Evolutionary conservation across 2,113 vertebrate genomes (phyloP).

Genomic region (Cyprinus carpio): DNA sequence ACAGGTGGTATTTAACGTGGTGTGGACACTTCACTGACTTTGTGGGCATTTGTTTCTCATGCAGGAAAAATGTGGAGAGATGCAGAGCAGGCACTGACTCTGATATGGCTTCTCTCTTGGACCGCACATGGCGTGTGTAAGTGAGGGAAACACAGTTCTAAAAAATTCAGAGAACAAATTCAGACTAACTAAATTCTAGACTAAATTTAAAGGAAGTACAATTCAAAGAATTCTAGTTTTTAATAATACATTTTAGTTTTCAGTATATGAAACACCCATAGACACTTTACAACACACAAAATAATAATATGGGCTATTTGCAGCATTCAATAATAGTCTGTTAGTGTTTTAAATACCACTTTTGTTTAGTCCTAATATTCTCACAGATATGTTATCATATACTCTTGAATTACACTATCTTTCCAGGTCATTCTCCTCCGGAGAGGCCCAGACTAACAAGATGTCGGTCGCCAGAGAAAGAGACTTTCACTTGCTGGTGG

Average conservation of each 20-base stretch:
- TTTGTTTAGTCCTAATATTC: background rate
- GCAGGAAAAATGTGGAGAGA: constrained; percentile 58
- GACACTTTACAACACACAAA: background rate
- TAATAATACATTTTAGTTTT: background rate
- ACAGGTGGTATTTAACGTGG: constrained; percentile 3
- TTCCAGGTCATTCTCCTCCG: constrained; percentile 80
- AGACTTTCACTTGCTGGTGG: constrained; percentile 94
- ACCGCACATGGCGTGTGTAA: constrained; percentile 58
- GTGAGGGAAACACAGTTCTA: constrained; percentile 20
- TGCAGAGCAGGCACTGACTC: constrained; percentile 38
- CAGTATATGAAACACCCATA: background rate
- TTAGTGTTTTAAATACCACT: background rate
- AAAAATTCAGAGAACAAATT: background rate
- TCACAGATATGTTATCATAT: background rate
- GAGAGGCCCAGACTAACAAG: constrained; percentile 78
- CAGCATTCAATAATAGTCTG: background rate
- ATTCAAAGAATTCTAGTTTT: background rate
- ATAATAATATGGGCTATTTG: background rate
- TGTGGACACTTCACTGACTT: constrained; percentile 24
- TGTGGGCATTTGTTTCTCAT: background rate
- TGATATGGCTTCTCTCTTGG: constrained; percentile 56
- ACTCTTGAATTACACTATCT: constrained; percentile 43
- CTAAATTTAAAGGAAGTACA: background rate
- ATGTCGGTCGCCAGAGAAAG: constrained; percentile 87
- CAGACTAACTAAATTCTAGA: background rate